These are phyloP conservation scores for Trisateles emortualis DNA, from an alignment of 2,888 invertebrate species.

Conservation along the genomic window DNA sequence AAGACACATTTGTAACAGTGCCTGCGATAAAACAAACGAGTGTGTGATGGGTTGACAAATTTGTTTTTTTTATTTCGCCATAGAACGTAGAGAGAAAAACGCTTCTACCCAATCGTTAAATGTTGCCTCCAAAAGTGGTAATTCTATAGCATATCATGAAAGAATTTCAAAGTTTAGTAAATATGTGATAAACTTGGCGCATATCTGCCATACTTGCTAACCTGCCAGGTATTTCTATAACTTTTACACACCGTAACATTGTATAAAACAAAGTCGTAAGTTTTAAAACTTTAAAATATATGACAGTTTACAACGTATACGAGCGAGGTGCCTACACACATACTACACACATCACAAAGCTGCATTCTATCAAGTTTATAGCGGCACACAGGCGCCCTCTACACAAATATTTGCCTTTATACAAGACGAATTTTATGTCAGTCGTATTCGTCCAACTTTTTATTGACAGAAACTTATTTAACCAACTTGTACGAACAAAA, in stretches of 20 bases:
- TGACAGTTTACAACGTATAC: constrained; percentile 33
- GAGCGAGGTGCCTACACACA: constrained; percentile 11
- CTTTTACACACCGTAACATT: constrained; percentile 22
- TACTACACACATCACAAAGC: neutral
- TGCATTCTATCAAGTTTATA: constrained; percentile 5
- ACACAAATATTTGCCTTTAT: neutral
- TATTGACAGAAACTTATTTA: constrained; percentile 13
- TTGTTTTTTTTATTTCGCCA: too few relatives aligned
- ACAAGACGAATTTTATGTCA: constrained; percentile 20
- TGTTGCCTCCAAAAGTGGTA: too few relatives aligned
- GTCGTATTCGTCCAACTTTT: constrained; percentile 17
- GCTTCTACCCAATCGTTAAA: too few relatives aligned
- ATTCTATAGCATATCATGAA: neutral
- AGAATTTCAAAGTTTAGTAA: neutral
- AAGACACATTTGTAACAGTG: too few relatives aligned
- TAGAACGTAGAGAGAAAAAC: too few relatives aligned
- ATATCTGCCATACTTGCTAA: neutral
- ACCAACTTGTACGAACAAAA: neutral
- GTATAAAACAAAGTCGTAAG: constrained; percentile 31
- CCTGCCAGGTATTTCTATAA: neutral
- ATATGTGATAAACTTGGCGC: neutral
- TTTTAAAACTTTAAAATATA: constrained; percentile 35
- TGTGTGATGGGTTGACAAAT: too few relatives aligned
- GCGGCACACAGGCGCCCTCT: neutral
- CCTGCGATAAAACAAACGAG: too few relatives aligned